These are phyloP conservation scores for Silurus lanzhouensis DNA, from an alignment of 2,797 vertebrate species.

Conservation along the genomic window DNA sequence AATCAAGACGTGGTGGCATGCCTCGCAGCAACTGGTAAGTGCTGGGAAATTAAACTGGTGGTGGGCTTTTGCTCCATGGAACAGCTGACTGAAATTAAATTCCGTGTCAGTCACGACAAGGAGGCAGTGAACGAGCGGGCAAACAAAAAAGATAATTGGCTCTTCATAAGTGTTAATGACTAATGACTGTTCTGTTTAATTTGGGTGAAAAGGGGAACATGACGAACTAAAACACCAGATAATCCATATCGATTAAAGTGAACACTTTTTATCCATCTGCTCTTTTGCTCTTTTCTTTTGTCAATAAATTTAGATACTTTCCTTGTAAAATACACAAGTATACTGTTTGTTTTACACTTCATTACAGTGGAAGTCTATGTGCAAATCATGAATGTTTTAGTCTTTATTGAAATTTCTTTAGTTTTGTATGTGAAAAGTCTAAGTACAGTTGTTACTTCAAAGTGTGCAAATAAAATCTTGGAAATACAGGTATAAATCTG, in stretches of 20 bases:
- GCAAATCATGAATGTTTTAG: too few species aligned
- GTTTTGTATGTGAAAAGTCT: too few species aligned
- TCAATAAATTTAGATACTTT: too few species aligned
- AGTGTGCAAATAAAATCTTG: too few species aligned
- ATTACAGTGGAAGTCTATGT: neutral
- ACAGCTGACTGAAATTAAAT: constrained; percentile 49
- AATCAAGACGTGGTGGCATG: constrained; percentile 47
- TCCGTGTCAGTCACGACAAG: constrained; percentile 45
- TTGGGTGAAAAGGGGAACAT: neutral
- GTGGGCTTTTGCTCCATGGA: constrained; percentile 37
- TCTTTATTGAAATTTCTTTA: too few species aligned
- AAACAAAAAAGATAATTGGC: neutral
- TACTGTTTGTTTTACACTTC: neutral
- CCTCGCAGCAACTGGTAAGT: constrained; percentile 55
- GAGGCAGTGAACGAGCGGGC: constrained; percentile 19
- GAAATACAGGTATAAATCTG: too few species aligned
- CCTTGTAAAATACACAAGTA: neutral
- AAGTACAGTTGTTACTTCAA: too few species aligned
- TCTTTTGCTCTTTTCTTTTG: too few species aligned
- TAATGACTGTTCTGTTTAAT: constrained; percentile 44
- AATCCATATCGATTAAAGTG: neutral
- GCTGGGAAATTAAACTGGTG: constrained; percentile 56
- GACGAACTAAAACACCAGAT: constrained; percentile 3
- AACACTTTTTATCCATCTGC: neutral
- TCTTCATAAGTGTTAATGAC: constrained; percentile 55